Percentiles rank a stretch among this genome's conserved stretches.
Evolutionary conservation across 2,888 invertebrate species (phyloP).

Genomic region (Drosophila monieri): DNA sequence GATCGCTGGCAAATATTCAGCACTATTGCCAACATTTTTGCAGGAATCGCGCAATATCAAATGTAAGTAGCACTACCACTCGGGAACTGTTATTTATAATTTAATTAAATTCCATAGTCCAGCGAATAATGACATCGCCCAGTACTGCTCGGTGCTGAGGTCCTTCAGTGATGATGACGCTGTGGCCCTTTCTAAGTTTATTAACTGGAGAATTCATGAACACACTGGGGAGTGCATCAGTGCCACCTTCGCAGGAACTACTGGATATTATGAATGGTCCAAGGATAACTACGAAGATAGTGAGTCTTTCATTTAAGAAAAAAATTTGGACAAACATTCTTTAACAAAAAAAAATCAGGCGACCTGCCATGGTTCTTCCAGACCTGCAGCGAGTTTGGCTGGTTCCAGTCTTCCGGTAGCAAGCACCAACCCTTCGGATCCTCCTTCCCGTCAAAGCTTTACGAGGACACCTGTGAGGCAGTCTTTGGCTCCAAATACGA

Average conservation of each 20-base stretch:
- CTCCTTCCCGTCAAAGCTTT: slow-evolving; percentile 69
- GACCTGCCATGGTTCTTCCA: slow-evolving; percentile 90
- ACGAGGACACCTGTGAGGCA: slow-evolving; percentile 60
- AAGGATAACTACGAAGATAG: slow-evolving; percentile 52
- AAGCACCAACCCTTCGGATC: slow-evolving; percentile 85
- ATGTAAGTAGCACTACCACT: slow-evolving; percentile 41
- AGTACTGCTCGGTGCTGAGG: slow-evolving; percentile 53
- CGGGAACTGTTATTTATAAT: neutral
- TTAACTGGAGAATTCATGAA: slow-evolving; percentile 50
- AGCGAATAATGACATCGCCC: slow-evolving; percentile 43
- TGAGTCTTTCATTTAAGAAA: slow-evolving; percentile 30
- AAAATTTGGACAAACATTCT: neutral
- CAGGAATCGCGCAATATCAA: slow-evolving; percentile 71
- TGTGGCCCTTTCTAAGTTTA: slow-evolving; percentile 53
- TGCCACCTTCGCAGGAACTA: slow-evolving; percentile 49
- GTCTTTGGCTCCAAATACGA: slow-evolving; percentile 58
- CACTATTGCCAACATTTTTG: slow-evolving; percentile 68
- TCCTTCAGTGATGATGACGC: slow-evolving; percentile 54
- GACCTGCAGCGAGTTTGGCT: slow-evolving; percentile 93
- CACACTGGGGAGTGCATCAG: slow-evolving; percentile 52
- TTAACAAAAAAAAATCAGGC: slow-evolving; percentile 84
- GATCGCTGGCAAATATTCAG: slow-evolving; percentile 72
- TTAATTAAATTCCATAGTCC: slow-evolving; percentile 39
- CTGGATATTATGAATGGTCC: slow-evolving; percentile 57
- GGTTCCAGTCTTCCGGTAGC: slow-evolving; percentile 89